Evolutionary conservation across 2,888 invertebrate species (phyloP).

Genomic region (Conistra vaccinii): DNA sequence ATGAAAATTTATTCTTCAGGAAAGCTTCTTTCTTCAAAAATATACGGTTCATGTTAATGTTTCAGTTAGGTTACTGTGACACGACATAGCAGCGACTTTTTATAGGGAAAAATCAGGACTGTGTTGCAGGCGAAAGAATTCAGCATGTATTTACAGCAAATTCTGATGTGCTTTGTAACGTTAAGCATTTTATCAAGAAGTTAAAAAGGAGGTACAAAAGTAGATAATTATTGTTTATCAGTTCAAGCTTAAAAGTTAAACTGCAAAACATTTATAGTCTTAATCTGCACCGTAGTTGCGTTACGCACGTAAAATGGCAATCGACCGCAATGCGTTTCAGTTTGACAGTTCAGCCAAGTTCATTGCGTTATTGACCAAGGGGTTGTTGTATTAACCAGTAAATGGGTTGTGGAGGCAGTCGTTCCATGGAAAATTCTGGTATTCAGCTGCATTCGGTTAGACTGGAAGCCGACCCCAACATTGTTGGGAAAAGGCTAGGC

Average conservation of each 20-base stretch:
- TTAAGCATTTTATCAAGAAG: not conserved
- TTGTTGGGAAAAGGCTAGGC: too few species aligned
- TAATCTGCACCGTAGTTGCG: not conserved
- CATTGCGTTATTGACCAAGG: not conserved
- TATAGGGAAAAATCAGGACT: not conserved
- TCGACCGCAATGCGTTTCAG: not conserved
- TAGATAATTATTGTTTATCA: not conserved
- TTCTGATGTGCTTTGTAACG: not conserved
- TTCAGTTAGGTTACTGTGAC: not conserved
- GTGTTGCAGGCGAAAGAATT: not conserved
- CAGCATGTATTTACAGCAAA: not conserved
- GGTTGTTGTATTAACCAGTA: too few species aligned
- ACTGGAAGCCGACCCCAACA: too few species aligned
- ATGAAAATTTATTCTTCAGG: not conserved
- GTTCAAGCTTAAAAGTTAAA: not conserved
- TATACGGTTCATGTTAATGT: too few species aligned
- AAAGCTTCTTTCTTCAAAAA: not conserved
- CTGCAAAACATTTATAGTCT: not conserved
- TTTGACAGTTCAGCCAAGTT: not conserved
- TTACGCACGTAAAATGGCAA: not conserved
- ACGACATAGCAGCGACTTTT: not conserved
- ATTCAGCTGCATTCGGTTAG: too few species aligned
- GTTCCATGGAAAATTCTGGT: too few species aligned
- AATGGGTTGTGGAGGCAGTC: too few species aligned
- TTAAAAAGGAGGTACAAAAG: not conserved